These are phyloP conservation scores for Subacronicta megacephala DNA, from an alignment of 2,888 invertebrate genomes.

Conservation along the genomic window DNA sequence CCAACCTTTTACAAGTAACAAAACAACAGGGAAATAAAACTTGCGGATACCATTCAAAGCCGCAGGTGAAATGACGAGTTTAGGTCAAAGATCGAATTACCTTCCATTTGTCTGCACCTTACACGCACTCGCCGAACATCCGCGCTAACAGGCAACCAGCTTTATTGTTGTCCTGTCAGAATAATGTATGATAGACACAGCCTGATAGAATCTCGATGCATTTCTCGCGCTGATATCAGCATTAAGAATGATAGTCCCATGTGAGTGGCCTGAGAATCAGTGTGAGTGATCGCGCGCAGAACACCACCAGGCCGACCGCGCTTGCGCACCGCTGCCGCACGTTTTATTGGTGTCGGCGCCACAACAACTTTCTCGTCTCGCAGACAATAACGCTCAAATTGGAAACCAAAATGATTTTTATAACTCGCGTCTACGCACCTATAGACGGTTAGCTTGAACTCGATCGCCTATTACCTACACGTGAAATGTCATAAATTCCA, in stretches of 20 bases:
- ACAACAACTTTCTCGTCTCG: slow-evolving; percentile 86
- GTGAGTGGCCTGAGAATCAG: slow-evolving; percentile 69
- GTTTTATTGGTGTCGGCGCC: slow-evolving; percentile 88
- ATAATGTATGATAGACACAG: slow-evolving; percentile 77
- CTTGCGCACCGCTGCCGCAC: slow-evolving; percentile 76
- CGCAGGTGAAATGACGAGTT: slow-evolving; percentile 67
- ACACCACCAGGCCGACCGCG: slow-evolving; percentile 62
- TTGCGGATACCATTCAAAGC: slow-evolving; percentile 33
- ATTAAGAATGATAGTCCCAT: slow-evolving; percentile 71
- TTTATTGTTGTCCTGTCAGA: slow-evolving; percentile 83
- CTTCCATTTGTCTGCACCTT: slow-evolving; percentile 81
- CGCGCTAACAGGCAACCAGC: slow-evolving; percentile 80
- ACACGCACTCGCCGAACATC: slow-evolving; percentile 63
- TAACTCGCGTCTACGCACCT: slow-evolving; percentile 70
- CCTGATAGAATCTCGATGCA: slow-evolving; percentile 76
- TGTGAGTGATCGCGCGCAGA: slow-evolving; percentile 71
- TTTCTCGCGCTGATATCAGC: slow-evolving; percentile 73
- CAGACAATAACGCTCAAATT: slow-evolving; percentile 87
- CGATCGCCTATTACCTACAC: slow-evolving; percentile 74
- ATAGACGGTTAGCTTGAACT: slow-evolving; percentile 70
- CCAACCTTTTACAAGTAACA: slow-evolving; percentile 7
- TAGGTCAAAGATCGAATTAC: slow-evolving; percentile 74
- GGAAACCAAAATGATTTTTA: slow-evolving; percentile 86
- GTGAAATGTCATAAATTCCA: slow-evolving; percentile 84
- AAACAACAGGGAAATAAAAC: slow-evolving; percentile 18